These are phyloP conservation scores for Gallinago stenura DNA, from an alignment of 2,797 vertebrate genomes.

Conservation along the genomic window DNA sequence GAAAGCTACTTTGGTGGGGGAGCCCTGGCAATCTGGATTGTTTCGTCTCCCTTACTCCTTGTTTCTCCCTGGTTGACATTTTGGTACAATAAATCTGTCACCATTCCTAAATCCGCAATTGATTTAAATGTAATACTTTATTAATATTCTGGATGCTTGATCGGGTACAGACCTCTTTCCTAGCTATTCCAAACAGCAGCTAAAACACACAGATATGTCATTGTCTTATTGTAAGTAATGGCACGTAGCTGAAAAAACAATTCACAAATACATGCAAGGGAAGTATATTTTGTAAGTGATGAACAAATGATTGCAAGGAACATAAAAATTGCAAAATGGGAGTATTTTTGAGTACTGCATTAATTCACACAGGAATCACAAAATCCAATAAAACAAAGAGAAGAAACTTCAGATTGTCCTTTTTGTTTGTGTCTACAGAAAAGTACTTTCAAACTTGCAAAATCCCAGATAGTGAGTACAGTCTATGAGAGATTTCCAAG, in stretches of 20 bases:
- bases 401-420: background rate
- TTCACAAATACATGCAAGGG: background rate
- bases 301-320: background rate
- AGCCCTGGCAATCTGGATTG: slow-evolving; percentile 18
- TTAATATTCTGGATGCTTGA: background rate
- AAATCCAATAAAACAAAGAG: background rate
- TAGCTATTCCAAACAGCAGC: background rate
- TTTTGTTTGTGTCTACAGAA: background rate
- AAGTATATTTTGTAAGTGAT: background rate
- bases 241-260: background rate
- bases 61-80: slow-evolving; percentile 76
- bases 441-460: background rate
- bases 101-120: slow-evolving; percentile 72
- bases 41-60: slow-evolving; percentile 65
- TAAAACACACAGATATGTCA: background rate
- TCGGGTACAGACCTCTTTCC: background rate
- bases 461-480: background rate
- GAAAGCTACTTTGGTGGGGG: background rate
- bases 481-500: background rate
- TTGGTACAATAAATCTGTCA: slow-evolving; percentile 69
- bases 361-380: background rate
- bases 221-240: background rate
- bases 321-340: background rate
- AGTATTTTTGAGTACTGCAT: background rate
- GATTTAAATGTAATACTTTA: slow-evolving; percentile 41